Evolutionary conservation across 1,140 invertebrate genomes (phyloP).

Genomic region (Aphelenchoides fujianensis): DNA sequence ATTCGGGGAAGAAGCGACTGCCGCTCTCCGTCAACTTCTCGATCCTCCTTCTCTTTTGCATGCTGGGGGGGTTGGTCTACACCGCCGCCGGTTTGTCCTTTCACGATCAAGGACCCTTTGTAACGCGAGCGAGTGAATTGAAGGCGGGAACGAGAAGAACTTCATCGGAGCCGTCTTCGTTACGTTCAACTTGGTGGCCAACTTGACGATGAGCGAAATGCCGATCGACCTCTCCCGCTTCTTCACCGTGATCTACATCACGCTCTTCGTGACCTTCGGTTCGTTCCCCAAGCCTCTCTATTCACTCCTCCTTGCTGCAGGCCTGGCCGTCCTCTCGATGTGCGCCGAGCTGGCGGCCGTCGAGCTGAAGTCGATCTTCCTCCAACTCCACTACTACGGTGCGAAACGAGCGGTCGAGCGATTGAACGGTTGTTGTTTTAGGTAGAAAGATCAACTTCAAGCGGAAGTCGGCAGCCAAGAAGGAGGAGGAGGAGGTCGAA

Average conservation of each 20-base stretch:
- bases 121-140: too few relatives aligned
- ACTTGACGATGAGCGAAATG: conserved; percentile 59
- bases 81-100: conserved; percentile 59
- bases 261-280: conserved; percentile 60
- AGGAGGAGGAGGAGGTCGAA: conserved; percentile 54
- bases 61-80: conserved; percentile 60
- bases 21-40: conserved; percentile 60
- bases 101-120: too few relatives aligned
- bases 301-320: conserved; percentile 34
- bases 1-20: conserved; percentile 45
- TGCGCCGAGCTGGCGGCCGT: conserved; percentile 58
- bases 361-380: conserved; percentile 59
- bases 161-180: conserved; percentile 61
- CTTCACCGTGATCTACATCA: conserved; percentile 59
- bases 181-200: conserved; percentile 60
- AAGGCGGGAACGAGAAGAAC: conserved; percentile 45
- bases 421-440: too few relatives aligned
- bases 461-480: conserved; percentile 30
- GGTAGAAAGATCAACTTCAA: conserved; percentile 61
- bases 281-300: conserved; percentile 23
- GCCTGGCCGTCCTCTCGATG: conserved; percentile 61
- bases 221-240: conserved; percentile 56
- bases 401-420: too few relatives aligned
- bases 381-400: conserved; percentile 61
- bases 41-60: conserved; percentile 60